A percentile compares a stretch with the other conserved stretches of the same genome.
phyloP scores from a whole-genome alignment of 2,113 vertebrate genomes.

The Prochilodus magdalenae region DNA sequence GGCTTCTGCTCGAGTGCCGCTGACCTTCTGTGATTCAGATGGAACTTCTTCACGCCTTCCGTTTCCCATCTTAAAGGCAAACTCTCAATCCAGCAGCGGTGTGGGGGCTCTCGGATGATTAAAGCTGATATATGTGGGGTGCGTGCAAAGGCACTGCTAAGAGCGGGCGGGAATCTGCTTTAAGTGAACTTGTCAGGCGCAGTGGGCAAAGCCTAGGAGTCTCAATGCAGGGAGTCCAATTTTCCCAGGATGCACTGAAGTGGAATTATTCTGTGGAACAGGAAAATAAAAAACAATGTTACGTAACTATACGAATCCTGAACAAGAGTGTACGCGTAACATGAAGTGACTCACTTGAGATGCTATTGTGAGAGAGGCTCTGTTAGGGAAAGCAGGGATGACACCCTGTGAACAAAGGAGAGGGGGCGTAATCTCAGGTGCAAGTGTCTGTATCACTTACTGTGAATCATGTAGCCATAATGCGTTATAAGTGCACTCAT shows the following conservation, averaged over 20 bases:
- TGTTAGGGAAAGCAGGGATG: background rate
- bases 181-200: background rate
- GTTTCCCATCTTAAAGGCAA: background rate
- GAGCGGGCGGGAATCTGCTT: background rate
- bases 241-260: conserved; percentile 1
- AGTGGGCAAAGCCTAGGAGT: conserved; percentile 17
- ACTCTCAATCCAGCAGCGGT: background rate
- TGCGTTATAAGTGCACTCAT: too few relatives aligned
- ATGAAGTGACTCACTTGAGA: conserved; percentile 10
- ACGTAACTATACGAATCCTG: background rate
- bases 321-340: conserved; percentile 2
- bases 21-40: conserved; percentile 14
- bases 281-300: background rate
- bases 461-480: too few relatives aligned
- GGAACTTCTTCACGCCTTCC: background rate
- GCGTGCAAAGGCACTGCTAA: background rate
- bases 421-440: background rate
- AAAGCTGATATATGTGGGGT: background rate
- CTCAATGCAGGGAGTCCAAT: background rate
- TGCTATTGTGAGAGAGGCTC: conserved; percentile 1
- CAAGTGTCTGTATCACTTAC: too few relatives aligned
- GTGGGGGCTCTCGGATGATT: background rate
- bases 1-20: background rate
- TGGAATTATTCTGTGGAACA: conserved; percentile 11
- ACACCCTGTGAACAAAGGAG: background rate